These are phyloP conservation scores for Ichneumoninae sp. DNA, from an alignment of 2,888 invertebrate genomes.

Conservation along the genomic window DNA sequence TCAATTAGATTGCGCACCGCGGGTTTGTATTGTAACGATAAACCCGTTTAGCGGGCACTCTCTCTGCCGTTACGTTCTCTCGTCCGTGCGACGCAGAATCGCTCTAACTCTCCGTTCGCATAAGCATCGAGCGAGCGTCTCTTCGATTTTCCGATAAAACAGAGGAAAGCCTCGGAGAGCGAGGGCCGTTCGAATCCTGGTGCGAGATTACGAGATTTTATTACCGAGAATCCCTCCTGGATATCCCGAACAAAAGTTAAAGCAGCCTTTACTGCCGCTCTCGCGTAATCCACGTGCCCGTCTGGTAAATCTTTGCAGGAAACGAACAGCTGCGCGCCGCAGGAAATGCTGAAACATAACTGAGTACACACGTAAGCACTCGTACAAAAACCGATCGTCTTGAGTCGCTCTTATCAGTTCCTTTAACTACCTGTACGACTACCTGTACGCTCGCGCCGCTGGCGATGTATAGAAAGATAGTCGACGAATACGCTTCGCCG, in stretches of 20 bases:
- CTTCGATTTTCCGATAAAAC: neutral
- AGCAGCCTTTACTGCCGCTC: constrained; percentile 40
- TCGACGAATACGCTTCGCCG: neutral
- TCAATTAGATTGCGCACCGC: constrained; percentile 20
- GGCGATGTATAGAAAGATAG: neutral
- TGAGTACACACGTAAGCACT: constrained; percentile 15
- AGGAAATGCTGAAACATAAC: constrained; percentile 63
- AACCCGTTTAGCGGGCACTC: constrained; percentile 11
- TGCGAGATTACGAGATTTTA: neutral
- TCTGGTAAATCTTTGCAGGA: constrained; percentile 35
- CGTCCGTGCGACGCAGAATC: neutral
- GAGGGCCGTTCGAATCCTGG: neutral
- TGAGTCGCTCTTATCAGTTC: constrained; percentile 50
- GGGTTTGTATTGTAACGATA: constrained; percentile 18
- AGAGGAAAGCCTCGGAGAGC: neutral
- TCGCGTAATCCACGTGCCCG: constrained; percentile 15
- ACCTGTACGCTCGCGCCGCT: neutral
- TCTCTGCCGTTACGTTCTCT: neutral
- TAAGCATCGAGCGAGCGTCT: neutral
- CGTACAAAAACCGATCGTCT: neutral
- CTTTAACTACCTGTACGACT: constrained; percentile 5
- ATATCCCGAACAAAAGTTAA: constrained; percentile 52
- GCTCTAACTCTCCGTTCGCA: neutral
- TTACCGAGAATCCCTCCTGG: constrained; percentile 50
- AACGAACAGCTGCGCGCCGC: constrained; percentile 30